Conservation (phyloP, 2,797 vertebrate species). For the Triplophysa yarkandensis region DNA sequence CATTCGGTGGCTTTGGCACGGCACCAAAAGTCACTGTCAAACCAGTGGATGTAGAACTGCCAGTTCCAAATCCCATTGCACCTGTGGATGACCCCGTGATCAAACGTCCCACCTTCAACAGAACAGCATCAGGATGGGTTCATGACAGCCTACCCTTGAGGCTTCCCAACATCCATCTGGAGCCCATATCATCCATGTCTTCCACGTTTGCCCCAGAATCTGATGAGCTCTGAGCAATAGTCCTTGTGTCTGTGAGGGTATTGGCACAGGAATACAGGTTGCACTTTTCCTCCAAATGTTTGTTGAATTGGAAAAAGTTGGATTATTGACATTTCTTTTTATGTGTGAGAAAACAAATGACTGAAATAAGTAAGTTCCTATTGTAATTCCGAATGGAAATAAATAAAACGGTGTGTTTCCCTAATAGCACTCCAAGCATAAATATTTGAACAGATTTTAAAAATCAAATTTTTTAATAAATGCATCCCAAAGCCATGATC, state of each 20-base stretch:
- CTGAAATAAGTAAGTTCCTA: neutral
- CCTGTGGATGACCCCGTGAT: conserved; percentile 70
- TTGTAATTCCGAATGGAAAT: neutral
- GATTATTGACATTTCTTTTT: neutral
- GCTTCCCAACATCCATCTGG: conserved; percentile 69
- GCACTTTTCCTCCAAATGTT: conserved; percentile 12
- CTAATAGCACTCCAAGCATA: neutral
- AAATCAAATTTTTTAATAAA: neutral
- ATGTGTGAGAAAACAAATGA: neutral
- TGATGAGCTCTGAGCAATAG: conserved; percentile 86
- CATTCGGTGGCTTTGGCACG: conserved; percentile 91
- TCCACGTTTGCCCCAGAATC: conserved; percentile 82
- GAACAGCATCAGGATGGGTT: conserved; percentile 89
- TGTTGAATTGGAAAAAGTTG: neutral
- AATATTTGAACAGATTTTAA: neutral
- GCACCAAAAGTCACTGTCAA: conserved; percentile 80
- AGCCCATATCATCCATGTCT: conserved; percentile 61
- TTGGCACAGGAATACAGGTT: conserved; percentile 13
- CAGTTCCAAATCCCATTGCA: conserved; percentile 72
- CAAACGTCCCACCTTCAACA: conserved; percentile 90
- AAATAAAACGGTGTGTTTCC: neutral
- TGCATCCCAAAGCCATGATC: neutral
- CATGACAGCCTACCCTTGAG: conserved; percentile 72
- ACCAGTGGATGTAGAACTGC: conserved; percentile 75
- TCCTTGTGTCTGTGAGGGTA: conserved; percentile 40